These are phyloP conservation scores for Tiphia femorata DNA, from an alignment of 2,888 invertebrate genomes.

Conservation along the genomic window DNA sequence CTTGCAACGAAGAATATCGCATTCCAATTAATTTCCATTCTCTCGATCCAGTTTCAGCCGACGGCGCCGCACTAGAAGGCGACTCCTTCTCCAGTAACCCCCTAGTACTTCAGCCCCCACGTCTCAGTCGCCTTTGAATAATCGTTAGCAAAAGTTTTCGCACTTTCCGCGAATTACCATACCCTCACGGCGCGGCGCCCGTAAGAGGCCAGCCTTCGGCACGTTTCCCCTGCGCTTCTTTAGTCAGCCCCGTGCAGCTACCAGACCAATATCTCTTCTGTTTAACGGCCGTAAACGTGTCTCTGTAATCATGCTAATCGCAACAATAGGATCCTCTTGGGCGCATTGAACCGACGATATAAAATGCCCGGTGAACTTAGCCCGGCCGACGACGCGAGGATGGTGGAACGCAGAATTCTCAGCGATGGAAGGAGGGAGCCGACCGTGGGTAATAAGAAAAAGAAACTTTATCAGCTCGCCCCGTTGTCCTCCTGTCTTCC, in stretches of 20 bases:
- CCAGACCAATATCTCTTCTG: conserved; percentile 33
- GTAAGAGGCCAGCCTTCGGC: conserved; percentile 29
- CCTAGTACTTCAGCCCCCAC: not conserved
- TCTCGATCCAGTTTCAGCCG: conserved; percentile 40
- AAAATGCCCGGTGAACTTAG: conserved; percentile 7
- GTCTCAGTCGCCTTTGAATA: conserved; percentile 30
- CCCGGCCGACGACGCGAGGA: not conserved
- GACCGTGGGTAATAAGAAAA: not conserved
- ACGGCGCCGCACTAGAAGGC: conserved; percentile 23
- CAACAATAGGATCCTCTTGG: conserved; percentile 20
- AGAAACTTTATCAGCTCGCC: not conserved
- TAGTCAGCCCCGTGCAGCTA: conserved; percentile 9
- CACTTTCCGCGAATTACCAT: conserved; percentile 45
- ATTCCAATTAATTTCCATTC: conserved; percentile 42
- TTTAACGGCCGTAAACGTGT: conserved; percentile 43
- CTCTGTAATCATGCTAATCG: conserved; percentile 43
- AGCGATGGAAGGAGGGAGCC: not conserved
- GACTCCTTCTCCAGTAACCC: no score
- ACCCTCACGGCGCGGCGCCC: conserved; percentile 26
- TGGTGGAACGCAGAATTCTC: no score
- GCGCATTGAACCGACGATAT: no score
- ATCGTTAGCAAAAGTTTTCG: conserved; percentile 46
- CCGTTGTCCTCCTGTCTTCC: no score
- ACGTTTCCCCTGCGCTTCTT: conserved; percentile 16
- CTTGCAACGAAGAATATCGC: conserved; percentile 29